phyloP scores from a whole-genome alignment of 2,113 vertebrate species.

The Nannospalax galili region DNA sequence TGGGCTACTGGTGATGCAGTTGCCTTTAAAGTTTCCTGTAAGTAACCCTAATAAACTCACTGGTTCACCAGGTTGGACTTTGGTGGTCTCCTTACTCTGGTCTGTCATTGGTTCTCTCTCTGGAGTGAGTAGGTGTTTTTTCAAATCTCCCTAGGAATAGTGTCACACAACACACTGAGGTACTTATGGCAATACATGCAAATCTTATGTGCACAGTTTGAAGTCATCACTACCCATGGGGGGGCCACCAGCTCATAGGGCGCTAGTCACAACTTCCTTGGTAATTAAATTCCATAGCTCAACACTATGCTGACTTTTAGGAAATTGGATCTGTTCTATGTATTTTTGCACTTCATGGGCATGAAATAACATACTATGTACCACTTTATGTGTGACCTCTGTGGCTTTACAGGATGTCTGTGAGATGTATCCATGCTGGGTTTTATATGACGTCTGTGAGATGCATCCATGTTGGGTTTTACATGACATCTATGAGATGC shows the following conservation, averaged over 20 bases:
- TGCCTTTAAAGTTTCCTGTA: neutral
- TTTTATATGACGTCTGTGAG: neutral
- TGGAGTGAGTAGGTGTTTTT: neutral
- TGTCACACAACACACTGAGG: neutral
- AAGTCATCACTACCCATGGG: neutral
- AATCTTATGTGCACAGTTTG: neutral
- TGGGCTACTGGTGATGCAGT: neutral
- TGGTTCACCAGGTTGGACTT: neutral
- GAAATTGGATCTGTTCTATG: neutral
- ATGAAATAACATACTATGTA: neutral
- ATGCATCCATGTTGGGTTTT: neutral
- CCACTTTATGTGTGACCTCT: neutral
- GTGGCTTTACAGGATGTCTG: neutral
- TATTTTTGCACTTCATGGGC: neutral
- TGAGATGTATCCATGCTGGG: neutral
- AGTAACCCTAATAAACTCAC: neutral
- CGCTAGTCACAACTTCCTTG: accelerated
- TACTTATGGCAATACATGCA: neutral
- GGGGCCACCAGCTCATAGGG: neutral
- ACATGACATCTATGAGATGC: neutral
- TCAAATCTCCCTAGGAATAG: neutral
- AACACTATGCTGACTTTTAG: neutral
- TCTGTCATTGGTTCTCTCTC: neutral
- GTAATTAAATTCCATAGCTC: neutral
- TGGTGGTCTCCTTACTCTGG: neutral